Evolutionary conservation across 2,888 invertebrate genomes (phyloP).

Genomic region (Sphaeridia pumilis): DNA sequence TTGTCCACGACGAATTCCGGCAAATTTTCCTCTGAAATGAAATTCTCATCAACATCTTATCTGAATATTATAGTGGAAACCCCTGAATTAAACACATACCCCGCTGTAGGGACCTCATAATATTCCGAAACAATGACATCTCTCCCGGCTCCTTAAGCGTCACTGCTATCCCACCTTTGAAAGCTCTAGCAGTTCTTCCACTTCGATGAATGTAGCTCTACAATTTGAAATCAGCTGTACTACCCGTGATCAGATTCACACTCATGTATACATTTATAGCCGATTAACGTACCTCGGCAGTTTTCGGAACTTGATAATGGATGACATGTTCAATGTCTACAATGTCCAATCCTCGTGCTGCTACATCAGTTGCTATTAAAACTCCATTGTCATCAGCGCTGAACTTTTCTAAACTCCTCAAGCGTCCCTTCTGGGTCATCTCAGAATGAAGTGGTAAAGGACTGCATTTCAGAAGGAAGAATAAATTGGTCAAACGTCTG

Average conservation of each 20-base stretch:
- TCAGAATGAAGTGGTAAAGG: slow-evolving; percentile 71
- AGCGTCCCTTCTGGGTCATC: slow-evolving; percentile 86
- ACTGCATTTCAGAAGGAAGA: slow-evolving; percentile 56
- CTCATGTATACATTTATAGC: background rate
- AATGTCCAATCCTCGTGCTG: slow-evolving; percentile 92
- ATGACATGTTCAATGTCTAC: slow-evolving; percentile 86
- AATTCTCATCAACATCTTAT: background rate
- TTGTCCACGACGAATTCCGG: slow-evolving; percentile 68
- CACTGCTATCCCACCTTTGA: slow-evolving; percentile 77
- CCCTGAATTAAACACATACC: slow-evolving; percentile 47
- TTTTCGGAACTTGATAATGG: slow-evolving; percentile 92
- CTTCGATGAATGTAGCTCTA: slow-evolving; percentile 91
- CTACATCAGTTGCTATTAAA: slow-evolving; percentile 87
- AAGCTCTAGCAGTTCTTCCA: slow-evolving; percentile 88
- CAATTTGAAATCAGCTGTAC: background rate
- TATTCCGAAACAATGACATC: slow-evolving; percentile 60
- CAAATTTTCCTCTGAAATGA: slow-evolving; percentile 47
- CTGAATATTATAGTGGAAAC: background rate
- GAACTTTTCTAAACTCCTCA: slow-evolving; percentile 82
- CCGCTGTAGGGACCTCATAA: slow-evolving; percentile 72
- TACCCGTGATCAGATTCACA: background rate
- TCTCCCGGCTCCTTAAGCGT: slow-evolving; percentile 84
- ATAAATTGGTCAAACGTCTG: slow-evolving; percentile 52
- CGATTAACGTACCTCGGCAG: slow-evolving; percentile 56
- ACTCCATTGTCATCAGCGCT: slow-evolving; percentile 58